Percentiles rank a stretch among this genome's conserved stretches.
phyloP scores from a whole-genome alignment of 2,797 vertebrate species.

The Limosa lapponica region DNA sequence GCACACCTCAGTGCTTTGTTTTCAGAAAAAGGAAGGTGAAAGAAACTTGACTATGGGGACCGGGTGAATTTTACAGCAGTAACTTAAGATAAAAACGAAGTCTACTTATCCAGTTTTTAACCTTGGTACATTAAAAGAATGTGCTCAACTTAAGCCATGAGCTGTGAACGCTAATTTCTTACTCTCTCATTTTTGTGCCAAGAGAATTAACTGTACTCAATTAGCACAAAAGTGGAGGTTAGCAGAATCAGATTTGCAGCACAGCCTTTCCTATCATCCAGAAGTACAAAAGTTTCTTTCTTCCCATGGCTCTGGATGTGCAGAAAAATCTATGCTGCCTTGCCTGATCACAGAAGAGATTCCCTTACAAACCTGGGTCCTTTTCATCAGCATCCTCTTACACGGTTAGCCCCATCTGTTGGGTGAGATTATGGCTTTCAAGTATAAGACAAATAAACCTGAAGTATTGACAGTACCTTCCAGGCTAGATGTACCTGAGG shows the following conservation, averaged over 20 bases:
- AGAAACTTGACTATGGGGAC: neutral
- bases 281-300: neutral
- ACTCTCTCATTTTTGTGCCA: neutral
- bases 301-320: neutral
- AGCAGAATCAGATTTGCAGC: neutral
- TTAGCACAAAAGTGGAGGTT: neutral
- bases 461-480: neutral
- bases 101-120: neutral
- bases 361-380: neutral
- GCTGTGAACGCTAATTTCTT: neutral
- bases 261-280: neutral
- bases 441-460: neutral
- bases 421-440: neutral
- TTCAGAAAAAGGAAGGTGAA: neutral
- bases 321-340: neutral
- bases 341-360: neutral
- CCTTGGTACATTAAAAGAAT: neutral
- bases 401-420: rapidly evolving
- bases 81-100: neutral
- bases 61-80: neutral
- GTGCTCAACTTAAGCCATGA: neutral
- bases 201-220: neutral
- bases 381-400: neutral
- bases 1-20: neutral
- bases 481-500: neutral